Conservation (phyloP, 2,888 invertebrate species). For the Enchytraeus crypticus region DNA sequence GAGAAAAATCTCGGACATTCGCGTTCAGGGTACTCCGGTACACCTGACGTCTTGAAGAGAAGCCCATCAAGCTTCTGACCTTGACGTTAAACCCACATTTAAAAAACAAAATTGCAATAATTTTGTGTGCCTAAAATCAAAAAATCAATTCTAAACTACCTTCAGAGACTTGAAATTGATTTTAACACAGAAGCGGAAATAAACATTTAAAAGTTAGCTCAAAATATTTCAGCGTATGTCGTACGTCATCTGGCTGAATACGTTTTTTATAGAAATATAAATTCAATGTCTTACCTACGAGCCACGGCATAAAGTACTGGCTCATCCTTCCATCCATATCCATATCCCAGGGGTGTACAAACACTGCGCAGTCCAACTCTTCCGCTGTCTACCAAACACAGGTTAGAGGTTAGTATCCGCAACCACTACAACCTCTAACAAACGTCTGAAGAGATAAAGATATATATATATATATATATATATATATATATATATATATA, state of each 20-base stretch:
- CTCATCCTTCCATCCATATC: conserved; percentile 49
- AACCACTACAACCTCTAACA: not conserved
- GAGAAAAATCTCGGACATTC: too few species aligned
- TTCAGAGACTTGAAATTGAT: too few species aligned
- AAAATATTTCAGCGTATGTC: not conserved
- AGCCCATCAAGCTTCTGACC: too few species aligned
- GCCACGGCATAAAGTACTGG: conserved; percentile 56
- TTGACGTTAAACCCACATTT: too few species aligned
- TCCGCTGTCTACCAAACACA: conserved; percentile 53
- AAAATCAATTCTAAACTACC: not conserved
- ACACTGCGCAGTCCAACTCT: conserved; percentile 50
- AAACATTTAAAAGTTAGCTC: not conserved
- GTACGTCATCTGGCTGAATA: not conserved
- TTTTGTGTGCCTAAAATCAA: too few species aligned
- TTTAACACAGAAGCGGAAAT: too few species aligned
- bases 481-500: not conserved
- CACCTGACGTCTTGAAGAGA: too few species aligned
- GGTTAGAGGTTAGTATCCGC: too few species aligned
- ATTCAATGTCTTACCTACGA: conserved; percentile 52
- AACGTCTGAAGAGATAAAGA: not conserved
- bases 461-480: too few species aligned
- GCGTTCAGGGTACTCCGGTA: too few species aligned
- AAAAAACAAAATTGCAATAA: too few species aligned
- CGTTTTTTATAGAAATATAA: not conserved
- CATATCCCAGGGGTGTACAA: conserved; percentile 59